phyloP scores from a whole-genome alignment of 2,797 vertebrate genomes.

The Dryobates pubescens region DNA sequence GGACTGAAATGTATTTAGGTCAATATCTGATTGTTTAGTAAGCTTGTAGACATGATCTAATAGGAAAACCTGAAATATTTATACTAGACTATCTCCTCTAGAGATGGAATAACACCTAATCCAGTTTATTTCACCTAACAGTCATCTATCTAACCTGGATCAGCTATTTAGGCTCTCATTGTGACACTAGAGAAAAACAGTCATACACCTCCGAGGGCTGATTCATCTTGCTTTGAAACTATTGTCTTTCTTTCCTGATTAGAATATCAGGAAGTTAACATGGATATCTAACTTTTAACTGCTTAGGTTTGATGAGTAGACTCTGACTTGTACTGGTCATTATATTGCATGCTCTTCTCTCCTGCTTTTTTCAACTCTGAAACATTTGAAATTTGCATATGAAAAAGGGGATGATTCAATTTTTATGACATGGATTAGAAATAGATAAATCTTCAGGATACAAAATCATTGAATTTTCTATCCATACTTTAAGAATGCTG shows the following conservation, averaged over 20 bases:
- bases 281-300: background rate
- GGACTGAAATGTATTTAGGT: background rate
- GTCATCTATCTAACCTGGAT: background rate
- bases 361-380: background rate
- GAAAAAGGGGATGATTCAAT: background rate
- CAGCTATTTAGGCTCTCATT: background rate
- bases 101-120: background rate
- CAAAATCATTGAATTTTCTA: background rate
- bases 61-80: background rate
- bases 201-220: background rate
- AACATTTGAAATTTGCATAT: background rate
- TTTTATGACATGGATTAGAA: background rate
- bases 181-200: background rate
- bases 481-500: background rate
- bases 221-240: background rate
- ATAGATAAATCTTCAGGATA: background rate
- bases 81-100: background rate
- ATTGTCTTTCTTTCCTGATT: fast-evolving
- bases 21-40: background rate
- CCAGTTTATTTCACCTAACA: background rate
- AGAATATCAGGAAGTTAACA: background rate
- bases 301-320: background rate
- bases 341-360: background rate
- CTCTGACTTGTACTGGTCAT: background rate
- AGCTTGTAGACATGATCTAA: background rate